Evolutionary conservation across 2,888 invertebrate species (phyloP).

Genomic region (Adelphocoris suturalis): DNA sequence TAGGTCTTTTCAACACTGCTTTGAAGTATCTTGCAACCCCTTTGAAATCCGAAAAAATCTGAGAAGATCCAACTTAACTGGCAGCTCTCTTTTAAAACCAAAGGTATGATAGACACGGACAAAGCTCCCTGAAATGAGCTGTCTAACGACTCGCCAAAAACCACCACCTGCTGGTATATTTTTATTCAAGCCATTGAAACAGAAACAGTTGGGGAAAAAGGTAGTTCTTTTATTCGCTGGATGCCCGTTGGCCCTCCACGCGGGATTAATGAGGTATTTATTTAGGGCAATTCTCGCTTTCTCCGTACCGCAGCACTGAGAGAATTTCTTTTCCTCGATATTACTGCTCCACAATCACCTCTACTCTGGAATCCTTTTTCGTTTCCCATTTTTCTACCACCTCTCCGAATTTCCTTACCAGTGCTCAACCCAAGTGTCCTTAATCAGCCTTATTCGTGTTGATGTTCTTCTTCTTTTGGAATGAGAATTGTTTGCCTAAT

Average conservation of each 20-base stretch:
- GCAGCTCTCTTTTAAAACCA: neutral
- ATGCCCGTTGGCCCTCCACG: neutral
- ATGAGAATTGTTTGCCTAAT: neutral
- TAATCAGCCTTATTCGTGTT: neutral
- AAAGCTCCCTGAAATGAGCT: neutral
- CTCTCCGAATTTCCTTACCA: neutral
- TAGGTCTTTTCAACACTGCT: too few species aligned
- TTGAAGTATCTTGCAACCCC: too few species aligned
- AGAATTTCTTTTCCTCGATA: neutral
- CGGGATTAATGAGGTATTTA: slow-evolving; percentile 30
- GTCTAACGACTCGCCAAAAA: neutral
- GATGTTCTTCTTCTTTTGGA: neutral
- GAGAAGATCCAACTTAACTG: too few species aligned
- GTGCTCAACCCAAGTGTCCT: neutral
- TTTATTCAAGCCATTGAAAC: slow-evolving; percentile 23
- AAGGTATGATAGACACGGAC: neutral
- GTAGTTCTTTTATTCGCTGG: neutral
- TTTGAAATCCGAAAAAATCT: too few species aligned
- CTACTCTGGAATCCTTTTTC: neutral
- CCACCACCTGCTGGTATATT: neutral
- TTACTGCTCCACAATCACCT: neutral
- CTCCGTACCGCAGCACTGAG: neutral
- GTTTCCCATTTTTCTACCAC: neutral
- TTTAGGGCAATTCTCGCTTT: neutral
- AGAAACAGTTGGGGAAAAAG: neutral